phyloP scores from a whole-genome alignment of 2,797 vertebrate species.

The Brachyrhaphis roseni region DNA sequence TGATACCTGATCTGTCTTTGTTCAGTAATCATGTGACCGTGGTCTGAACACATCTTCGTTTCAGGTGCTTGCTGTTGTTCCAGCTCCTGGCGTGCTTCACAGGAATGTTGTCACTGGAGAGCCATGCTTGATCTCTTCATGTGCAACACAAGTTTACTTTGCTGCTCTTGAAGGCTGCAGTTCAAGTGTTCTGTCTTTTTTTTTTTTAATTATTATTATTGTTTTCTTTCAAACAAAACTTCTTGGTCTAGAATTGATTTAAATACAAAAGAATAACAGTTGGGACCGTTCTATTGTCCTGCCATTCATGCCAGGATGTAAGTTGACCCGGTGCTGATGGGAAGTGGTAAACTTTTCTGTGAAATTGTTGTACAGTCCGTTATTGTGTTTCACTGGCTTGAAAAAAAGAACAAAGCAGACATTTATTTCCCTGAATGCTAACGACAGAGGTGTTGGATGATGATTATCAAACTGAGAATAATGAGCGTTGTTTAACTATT shows the following conservation, averaged over 20 bases:
- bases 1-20: slow-evolving; percentile 21
- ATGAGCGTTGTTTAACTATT: neutral
- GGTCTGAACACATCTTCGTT: slow-evolving; percentile 20
- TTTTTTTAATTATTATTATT: neutral
- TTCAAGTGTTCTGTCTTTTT: slow-evolving; percentile 8
- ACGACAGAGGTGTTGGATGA: neutral
- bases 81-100: slow-evolving; percentile 36
- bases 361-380: slow-evolving; percentile 6
- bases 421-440: neutral
- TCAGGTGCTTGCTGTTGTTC: slow-evolving; percentile 18
- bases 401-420: neutral
- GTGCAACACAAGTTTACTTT: slow-evolving; percentile 26
- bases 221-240: too few species aligned
- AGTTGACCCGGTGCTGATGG: slow-evolving; percentile 3
- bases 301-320: neutral
- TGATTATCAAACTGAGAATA: neutral
- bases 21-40: slow-evolving; percentile 46
- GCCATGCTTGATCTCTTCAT: slow-evolving; percentile 14
- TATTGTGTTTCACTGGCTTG: neutral
- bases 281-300: neutral
- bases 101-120: slow-evolving; percentile 24
- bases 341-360: slow-evolving; percentile 10
- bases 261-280: neutral
- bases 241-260: neutral
- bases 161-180: slow-evolving; percentile 5